Conservation (phyloP, 2,113 vertebrate species). For the Nesogale talazaci region DNA sequence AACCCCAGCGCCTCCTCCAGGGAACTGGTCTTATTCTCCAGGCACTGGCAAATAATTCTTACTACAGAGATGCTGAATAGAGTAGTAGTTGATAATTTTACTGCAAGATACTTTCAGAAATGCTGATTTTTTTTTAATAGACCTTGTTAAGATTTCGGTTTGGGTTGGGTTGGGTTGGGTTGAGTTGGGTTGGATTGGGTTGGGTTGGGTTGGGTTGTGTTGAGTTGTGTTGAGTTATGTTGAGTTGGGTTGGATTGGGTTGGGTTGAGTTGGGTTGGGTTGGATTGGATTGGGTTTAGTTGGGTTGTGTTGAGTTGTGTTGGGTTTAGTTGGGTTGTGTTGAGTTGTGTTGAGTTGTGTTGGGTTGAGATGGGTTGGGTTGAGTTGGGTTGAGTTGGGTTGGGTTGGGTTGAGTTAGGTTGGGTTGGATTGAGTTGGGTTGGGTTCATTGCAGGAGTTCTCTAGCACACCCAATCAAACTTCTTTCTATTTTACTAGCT, state of each 20-base stretch:
- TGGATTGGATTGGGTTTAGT: no score
- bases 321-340: not conserved
- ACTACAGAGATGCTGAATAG: not conserved
- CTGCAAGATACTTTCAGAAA: not conserved
- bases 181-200: no score
- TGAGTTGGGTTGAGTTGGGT: no score
- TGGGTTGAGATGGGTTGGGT: no score
- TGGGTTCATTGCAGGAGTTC: not conserved
- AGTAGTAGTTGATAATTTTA: not conserved
- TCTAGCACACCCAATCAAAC: not conserved
- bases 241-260: not conserved
- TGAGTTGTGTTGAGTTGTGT: no score
- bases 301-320: not conserved
- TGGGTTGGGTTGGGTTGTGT: no score
- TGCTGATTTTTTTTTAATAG: constrained; percentile 30
- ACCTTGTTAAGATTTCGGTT: not conserved
- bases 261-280: not conserved
- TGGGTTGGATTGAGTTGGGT: not conserved
- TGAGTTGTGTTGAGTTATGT: no score
- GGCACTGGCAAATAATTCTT: not conserved
- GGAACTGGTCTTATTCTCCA: not conserved
- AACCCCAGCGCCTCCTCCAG: not conserved
- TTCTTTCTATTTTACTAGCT: not conserved
- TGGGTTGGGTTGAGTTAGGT: no score
- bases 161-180: not conserved